Evolutionary conservation across 2,113 vertebrate genomes (phyloP), one percentile per base, ranked within the genome.

Genomic region (Datnioides undecimradiatus): DNA sequence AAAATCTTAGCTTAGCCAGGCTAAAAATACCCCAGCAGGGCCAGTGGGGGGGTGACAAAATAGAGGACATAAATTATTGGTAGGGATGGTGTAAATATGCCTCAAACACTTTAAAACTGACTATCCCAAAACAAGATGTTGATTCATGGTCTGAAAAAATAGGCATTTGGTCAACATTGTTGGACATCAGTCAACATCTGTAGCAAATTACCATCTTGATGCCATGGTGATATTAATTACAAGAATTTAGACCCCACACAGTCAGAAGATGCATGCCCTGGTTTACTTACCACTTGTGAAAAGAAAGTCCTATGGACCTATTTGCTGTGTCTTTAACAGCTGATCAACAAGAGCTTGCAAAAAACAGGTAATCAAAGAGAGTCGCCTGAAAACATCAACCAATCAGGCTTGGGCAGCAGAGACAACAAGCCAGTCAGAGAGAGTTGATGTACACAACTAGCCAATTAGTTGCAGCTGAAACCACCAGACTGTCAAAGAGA

Each of bases 161-260:
- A 11, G 10, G 0, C 14, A 7, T 54, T 54, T 46, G 54, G 38
- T 67, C 54, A 55, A 49, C 25, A 27, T 38, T 43, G 36, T 41
- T n/a, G 40, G 23, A 48, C 31, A n/a, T 52, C 36, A 43, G 40
- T 59, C 55, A 40, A 9, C 49, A 59, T 23, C 41, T 27, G 41
- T 13, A 38, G 41, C n/a, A 46, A 43, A 52, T 48, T 57, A 46
- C 34, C 2, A 2, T 36, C 27, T 29, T 69, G 79, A 78, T 86
- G 49, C 60, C 66, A 54, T 65, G 63, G 73, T 17, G 45, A 70
- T 75, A 45, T 38, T 70, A 7, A 63, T 36, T 16, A 54, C 19
- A 71, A 58, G 58, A 57, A 55, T 48, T 33, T n/a, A 19, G 59
- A 6, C 31, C 19, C 19, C 38, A 41, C 31, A 14, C 19, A 38